These are phyloP conservation scores for Emys orbicularis DNA, from an alignment of 2,797 vertebrate species.

Conservation along the genomic window DNA sequence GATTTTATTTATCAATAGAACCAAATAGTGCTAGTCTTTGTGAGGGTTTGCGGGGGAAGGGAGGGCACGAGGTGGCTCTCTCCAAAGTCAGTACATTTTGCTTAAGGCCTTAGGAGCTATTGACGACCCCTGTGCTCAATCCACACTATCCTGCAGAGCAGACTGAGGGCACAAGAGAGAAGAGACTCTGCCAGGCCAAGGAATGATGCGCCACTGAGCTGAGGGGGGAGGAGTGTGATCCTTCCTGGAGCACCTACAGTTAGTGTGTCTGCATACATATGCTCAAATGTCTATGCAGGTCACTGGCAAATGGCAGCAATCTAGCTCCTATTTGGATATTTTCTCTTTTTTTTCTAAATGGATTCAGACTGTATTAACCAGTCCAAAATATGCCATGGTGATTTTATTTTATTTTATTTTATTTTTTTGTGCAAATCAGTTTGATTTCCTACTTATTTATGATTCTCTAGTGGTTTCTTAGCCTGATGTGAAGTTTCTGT, in stretches of 20 bases:
- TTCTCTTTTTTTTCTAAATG: not conserved
- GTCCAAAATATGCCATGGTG: constrained; percentile 4
- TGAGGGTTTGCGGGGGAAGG: not conserved
- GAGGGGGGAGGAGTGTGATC: fast-evolving
- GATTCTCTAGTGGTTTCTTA: constrained; percentile 44
- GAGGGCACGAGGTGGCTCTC: not conserved
- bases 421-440: not conserved
- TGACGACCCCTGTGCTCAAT: fast-evolving
- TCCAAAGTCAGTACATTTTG: not conserved
- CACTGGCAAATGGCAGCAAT: not conserved
- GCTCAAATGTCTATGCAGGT: not conserved
- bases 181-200: not conserved
- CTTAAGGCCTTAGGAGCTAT: not conserved
- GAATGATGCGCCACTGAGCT: not conserved
- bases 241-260: not conserved
- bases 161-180: not conserved
- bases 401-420: not conserved
- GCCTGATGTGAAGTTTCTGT: constrained; percentile 46
- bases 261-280: not conserved
- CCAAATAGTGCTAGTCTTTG: not conserved
- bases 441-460: constrained; percentile 68
- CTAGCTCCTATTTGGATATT: not conserved
- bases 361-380: constrained; percentile 5
- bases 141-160: not conserved
- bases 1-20: not conserved